A percentile compares a stretch with the other conserved stretches of the same genome.
phyloP scores from a whole-genome alignment of 2,113 vertebrate species.

The Malurus elegans region DNA sequence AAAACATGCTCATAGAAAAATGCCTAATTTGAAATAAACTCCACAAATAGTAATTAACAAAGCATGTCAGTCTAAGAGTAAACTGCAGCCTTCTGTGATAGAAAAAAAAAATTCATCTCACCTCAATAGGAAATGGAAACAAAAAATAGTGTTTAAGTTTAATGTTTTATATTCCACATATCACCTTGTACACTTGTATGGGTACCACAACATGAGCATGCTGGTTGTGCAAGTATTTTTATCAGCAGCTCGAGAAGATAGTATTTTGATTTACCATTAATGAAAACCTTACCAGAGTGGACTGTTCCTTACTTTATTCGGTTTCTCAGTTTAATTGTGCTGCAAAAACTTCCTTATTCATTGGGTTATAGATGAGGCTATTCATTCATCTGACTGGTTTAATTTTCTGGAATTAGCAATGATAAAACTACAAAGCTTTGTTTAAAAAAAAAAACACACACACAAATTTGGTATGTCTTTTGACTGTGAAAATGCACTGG shows the following conservation, averaged over 20 bases:
- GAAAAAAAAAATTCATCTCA: not conserved
- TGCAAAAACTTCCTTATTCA: not conserved
- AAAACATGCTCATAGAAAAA: not conserved
- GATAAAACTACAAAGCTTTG: not conserved
- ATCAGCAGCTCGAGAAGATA: not conserved
- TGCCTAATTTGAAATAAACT: not conserved
- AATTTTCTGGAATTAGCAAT: not conserved
- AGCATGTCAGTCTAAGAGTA: not conserved
- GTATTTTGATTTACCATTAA: not conserved
- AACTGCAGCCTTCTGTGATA: not conserved
- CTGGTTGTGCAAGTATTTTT: not conserved
- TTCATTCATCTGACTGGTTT: not conserved
- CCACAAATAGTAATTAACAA: not conserved
- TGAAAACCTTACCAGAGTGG: not conserved
- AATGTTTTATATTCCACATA: not conserved
- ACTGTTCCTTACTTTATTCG: not conserved
- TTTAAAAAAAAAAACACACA: not conserved
- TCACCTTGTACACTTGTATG: not conserved
- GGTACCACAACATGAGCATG: not conserved
- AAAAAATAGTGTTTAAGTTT: not conserved
- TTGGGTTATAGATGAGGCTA: not conserved
- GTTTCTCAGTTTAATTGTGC: not conserved
- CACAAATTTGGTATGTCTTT: not conserved
- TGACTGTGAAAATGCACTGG: not conserved
- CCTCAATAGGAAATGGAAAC: not conserved